phyloP scores from a whole-genome alignment of 2,888 invertebrate genomes.

The Pseudeuparius sepicola region DNA sequence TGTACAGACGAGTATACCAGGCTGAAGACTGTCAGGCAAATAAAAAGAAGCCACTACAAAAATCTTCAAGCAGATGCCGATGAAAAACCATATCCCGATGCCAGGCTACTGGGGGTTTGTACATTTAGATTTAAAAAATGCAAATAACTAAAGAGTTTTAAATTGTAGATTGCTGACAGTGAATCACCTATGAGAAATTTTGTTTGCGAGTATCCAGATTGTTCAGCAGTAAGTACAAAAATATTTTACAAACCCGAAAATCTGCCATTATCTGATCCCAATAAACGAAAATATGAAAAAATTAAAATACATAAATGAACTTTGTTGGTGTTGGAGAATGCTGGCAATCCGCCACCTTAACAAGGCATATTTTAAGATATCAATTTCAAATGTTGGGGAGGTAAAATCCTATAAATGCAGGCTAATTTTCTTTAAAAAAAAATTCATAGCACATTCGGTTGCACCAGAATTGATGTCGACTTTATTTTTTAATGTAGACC shows the following conservation, averaged over 20 bases:
- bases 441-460: no score
- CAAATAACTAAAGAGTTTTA: slow-evolving; percentile 12
- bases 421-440: no score
- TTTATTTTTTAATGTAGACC: no score
- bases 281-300: no score
- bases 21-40: slow-evolving; percentile 34
- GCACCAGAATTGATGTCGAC: no score
- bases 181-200: slow-evolving; percentile 40
- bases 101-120: slow-evolving; percentile 35
- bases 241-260: slow-evolving; percentile 6
- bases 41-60: slow-evolving; percentile 28
- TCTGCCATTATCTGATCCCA: no score
- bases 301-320: no score
- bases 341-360: no score
- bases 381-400: no score
- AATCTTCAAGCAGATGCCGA: slow-evolving; percentile 33
- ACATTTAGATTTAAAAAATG: slow-evolving; percentile 1
- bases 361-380: no score
- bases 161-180: slow-evolving; percentile 37
- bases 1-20: slow-evolving; percentile 60
- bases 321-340: no score
- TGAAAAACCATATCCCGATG: slow-evolving; percentile 38
- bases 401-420: no score
- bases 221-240: slow-evolving; percentile 52
- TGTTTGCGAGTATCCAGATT: slow-evolving; percentile 54